Conservation (phyloP, 2,113 vertebrate species). For the Halcyon senegalensis region DNA sequence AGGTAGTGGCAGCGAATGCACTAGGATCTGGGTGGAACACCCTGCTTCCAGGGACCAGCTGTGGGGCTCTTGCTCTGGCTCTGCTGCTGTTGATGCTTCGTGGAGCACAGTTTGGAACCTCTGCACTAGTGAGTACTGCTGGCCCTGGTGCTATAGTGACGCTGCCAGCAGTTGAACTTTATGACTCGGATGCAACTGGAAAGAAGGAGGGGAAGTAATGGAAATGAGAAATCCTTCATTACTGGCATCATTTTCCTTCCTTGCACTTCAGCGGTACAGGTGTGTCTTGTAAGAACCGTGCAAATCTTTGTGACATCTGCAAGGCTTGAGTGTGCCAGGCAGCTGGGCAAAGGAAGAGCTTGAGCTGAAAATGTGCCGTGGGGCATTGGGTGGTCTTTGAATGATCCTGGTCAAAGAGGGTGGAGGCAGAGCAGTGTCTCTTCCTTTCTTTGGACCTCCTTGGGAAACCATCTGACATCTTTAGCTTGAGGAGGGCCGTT, state of each 20-base stretch:
- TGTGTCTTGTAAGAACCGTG: not conserved
- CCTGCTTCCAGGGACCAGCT: not conserved
- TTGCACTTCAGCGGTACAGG: not conserved
- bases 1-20: not conserved
- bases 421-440: not conserved
- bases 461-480: not conserved
- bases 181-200: not conserved
- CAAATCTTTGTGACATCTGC: not conserved
- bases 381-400: not conserved
- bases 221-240: not conserved
- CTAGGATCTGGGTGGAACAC: not conserved
- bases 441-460: not conserved
- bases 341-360: not conserved
- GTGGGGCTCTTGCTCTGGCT: not conserved
- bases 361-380: not conserved
- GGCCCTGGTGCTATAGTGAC: not conserved
- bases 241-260: not conserved
- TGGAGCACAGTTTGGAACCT: not conserved
- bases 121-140: not conserved
- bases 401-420: not conserved
- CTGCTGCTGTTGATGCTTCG: not conserved
- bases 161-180: not conserved
- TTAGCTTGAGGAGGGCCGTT: not conserved
- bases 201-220: not conserved
- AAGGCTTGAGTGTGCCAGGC: not conserved